Evolutionary conservation across 2,113 vertebrate genomes (phyloP), one percentile per base, ranked within the genome.

Genomic region (Brachypteracias leptosomus): DNA sequence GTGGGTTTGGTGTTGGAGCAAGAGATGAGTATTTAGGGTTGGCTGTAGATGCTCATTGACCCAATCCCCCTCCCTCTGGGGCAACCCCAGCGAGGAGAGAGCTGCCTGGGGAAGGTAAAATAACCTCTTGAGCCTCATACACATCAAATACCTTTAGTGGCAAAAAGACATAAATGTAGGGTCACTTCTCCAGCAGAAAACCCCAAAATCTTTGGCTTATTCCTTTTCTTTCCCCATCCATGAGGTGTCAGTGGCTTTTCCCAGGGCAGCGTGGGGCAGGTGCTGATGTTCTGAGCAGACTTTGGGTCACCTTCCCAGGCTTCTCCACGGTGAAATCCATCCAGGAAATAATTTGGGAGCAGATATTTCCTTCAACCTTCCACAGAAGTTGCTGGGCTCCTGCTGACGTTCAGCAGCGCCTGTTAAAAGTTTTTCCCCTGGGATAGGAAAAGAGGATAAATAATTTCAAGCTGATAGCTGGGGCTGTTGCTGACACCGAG

Each of bases 331-430:
- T 57, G 67, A 80, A 95, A 65, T 72, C 52, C 35, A 47, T 90
- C 89, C 94, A 96, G 86, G 93, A 96, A 95, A 94, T 93, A 20
- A 91, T 93, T 95, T 77, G 66, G 66, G 77, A 93, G 89, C 92
- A 44, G 93, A 79, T 46, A 67, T 89, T 95, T 93, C 78, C 85
- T 93, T 94, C 88, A 72, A 5, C 55, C 77, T 65, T 52, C 46
- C 77, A 77, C 65, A 54, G 57, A 74, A 66, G 47, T 54, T 59
- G 21, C 83, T 79, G 72, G 80, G 67, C 74, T 91, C 33, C 84
- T 85, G 89, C 55, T 90, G 74, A 74, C 63, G 55, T 65, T 57
- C 75, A 85, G 61, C 63, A 76, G 67, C 18, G 2, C 24, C 24
- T 31, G n/a, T 52, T 54, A 57, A 24, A 13, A 24, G 10, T n/a